phyloP scores from a whole-genome alignment of 2,113 vertebrate species.

The Neofelis nebulosa region DNA sequence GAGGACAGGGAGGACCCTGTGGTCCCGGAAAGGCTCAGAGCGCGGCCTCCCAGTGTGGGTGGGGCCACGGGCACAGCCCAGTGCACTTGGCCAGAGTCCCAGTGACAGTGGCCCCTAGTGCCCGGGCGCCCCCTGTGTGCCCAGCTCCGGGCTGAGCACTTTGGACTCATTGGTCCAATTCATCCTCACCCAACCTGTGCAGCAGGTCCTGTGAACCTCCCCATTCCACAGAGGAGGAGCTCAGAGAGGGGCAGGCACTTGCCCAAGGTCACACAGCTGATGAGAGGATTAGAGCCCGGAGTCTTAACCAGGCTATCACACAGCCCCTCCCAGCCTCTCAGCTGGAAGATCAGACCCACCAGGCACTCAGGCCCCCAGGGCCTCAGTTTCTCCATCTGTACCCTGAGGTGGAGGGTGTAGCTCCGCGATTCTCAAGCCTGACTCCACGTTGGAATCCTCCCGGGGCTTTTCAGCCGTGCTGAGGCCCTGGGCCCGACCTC shows the following conservation, averaged over 20 bases:
- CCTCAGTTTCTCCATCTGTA: not conserved
- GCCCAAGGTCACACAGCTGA: not conserved
- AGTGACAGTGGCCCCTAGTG: not conserved
- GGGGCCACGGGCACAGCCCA: not conserved
- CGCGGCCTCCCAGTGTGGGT: not conserved
- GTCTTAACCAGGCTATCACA: not conserved
- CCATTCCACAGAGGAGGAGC: not conserved
- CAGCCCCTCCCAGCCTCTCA: not conserved
- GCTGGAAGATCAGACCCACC: not conserved
- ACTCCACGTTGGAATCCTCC: not conserved
- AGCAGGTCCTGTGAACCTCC: not conserved
- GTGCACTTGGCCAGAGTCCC: not conserved
- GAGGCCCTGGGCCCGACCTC: not conserved
- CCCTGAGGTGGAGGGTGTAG: fast-evolving
- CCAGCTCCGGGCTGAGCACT: not conserved
- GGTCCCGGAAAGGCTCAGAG: not conserved
- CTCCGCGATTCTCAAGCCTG: not conserved
- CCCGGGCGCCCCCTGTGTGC: too few relatives aligned
- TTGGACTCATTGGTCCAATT: not conserved
- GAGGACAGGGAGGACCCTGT: fast-evolving
- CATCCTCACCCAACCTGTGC: not conserved
- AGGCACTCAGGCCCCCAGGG: fast-evolving
- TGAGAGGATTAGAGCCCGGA: not conserved
- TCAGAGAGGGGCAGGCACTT: not conserved
- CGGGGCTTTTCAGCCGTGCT: not conserved